Evolutionary conservation across 2,797 vertebrate genomes (phyloP).

Genomic region (Erpetoichthys calabaricus): DNA sequence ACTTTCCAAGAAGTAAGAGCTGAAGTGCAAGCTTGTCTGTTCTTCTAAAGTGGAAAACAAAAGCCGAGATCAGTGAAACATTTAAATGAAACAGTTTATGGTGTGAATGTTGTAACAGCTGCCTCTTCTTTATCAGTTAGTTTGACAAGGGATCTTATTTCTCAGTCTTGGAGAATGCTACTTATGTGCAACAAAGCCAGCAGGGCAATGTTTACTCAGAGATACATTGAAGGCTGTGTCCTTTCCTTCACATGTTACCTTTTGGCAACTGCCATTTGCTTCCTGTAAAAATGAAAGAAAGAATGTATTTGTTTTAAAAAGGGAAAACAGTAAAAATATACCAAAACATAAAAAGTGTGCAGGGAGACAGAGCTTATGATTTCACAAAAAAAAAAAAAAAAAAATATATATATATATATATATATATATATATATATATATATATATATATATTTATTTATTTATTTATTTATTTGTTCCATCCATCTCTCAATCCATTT

Average conservation of each 20-base stretch:
- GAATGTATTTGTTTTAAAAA: no score
- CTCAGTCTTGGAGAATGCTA: slow-evolving; percentile 42
- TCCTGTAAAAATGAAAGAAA: not conserved
- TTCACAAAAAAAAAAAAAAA: no score
- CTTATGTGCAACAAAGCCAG: slow-evolving; percentile 30
- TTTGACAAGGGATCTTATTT: slow-evolving; percentile 49
- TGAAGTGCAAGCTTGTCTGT: not conserved
- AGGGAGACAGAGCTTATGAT: no score
- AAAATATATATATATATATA: no score
- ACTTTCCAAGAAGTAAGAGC: no score
- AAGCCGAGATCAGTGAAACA: slow-evolving; percentile 5
- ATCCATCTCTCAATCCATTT: not conserved
- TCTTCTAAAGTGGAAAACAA: slow-evolving; percentile 8
- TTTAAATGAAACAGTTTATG: slow-evolving; percentile 15
- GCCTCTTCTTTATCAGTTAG: slow-evolving; percentile 38
- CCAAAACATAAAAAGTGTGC: no score
- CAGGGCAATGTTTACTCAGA: slow-evolving; percentile 41
- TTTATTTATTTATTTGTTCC: no score
- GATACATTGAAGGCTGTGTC: slow-evolving; percentile 25
- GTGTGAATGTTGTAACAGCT: slow-evolving; percentile 67
- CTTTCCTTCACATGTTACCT: slow-evolving; percentile 16
- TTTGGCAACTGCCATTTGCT: not conserved
- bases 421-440: no score
- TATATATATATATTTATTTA: no score
- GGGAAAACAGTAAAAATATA: no score